Percentiles rank a stretch among this genome's conserved stretches.
These are phyloP conservation scores for Norana najaformis DNA, from an alignment of 2,888 invertebrate species.

Conservation along the genomic window DNA sequence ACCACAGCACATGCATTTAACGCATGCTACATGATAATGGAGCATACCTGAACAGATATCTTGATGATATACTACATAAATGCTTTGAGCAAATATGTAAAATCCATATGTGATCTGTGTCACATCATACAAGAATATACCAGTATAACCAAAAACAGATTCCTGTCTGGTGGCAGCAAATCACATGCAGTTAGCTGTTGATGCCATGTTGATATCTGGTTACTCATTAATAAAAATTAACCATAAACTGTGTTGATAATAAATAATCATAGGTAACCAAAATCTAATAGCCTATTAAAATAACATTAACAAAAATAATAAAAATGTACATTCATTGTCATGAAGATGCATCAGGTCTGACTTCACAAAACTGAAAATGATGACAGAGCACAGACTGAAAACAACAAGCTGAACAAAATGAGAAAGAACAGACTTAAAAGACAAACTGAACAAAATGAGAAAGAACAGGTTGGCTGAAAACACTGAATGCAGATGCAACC, in stretches of 20 bases:
- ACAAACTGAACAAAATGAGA: background rate
- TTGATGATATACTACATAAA: no score
- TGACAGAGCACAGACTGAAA: background rate
- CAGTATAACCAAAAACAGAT: background rate
- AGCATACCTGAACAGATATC: no score
- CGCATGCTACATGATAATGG: background rate
- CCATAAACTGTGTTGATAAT: background rate
- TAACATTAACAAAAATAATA: slow-evolving; percentile 1
- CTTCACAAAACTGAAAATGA: background rate
- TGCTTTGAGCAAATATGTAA: no score
- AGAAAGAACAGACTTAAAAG: background rate
- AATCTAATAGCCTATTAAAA: background rate
- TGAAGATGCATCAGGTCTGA: background rate
- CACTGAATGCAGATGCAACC: background rate
- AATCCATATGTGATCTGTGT: no score
- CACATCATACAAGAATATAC: background rate
- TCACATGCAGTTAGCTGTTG: background rate
- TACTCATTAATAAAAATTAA: background rate
- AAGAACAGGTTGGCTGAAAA: background rate
- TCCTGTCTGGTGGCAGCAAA: background rate
- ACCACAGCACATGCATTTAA: background rate
- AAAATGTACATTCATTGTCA: background rate
- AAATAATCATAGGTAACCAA: background rate
- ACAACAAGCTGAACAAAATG: background rate
- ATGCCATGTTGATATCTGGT: background rate